Base-by-base conservation (phyloP, 2,888 invertebrate genomes). In the Rugalucina vietnamica region DNA sequence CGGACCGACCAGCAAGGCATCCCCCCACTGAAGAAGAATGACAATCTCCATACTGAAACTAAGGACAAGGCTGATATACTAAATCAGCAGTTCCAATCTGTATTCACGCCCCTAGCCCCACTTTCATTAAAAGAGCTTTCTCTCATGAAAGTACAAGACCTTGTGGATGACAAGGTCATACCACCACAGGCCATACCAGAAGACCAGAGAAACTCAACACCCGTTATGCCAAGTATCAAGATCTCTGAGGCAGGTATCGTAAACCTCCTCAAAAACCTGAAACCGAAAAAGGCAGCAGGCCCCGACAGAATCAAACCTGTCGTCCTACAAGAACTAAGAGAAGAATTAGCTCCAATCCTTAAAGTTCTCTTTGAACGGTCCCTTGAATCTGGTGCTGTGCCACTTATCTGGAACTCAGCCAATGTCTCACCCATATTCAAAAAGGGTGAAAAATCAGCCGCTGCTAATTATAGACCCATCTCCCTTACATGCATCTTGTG, bases 401-500 rank as follows among this genome's bases (percentile, higher is more conserved):
- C 74, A 18, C 12, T 14, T n/a, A 54, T 50, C n/a, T 74, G 54
- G 74, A 49, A 18, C 18, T 29, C 29, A 12, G 74, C 49, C 18
- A 37, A 18, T 32, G 74, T 74, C 0, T 21, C 39, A 3, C 74
- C 74, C 2, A 24, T 60, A 5, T 78, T 43, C 54, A 71, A 78
- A 14, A 78, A 78, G 27, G n/a, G 71, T 24, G 78, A 78, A 24
- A 71, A 18, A 49, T 43, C 21, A 24, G 21, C 24, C 1, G 29
- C 73, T 27, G 24, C 60, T 27, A 60, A 60, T 29, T 60, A 60
- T 14, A 60, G 60, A 29, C 60, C 60, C 29, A 79, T 79, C 65
- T 74, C 74, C 1, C 36, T 79, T 0, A 79, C 73, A 2, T 72
- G 79, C 60, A 74, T 72, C 21, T 37, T 74, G 37, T 79, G 79